These are phyloP conservation scores for Drymodes brunneopygia DNA, from an alignment of 2,113 vertebrate species.

Conservation along the genomic window DNA sequence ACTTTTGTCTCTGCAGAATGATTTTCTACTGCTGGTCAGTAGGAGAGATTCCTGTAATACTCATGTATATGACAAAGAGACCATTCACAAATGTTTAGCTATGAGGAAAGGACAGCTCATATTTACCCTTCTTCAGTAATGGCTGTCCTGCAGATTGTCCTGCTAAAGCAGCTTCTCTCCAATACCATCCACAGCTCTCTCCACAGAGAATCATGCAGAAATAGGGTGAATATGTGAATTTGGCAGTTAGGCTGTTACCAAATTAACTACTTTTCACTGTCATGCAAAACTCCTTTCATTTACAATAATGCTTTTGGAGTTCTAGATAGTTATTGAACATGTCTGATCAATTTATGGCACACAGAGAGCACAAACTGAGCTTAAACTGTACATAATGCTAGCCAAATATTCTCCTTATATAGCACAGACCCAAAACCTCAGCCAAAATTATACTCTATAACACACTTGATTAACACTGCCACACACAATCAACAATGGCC, in stretches of 20 bases:
- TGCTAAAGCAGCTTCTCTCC: not conserved
- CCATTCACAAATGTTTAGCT: not conserved
- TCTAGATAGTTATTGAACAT: not conserved
- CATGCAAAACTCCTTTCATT: not conserved
- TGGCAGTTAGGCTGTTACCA: not conserved
- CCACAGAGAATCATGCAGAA: not conserved
- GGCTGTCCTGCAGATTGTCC: not conserved
- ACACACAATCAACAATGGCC: not conserved
- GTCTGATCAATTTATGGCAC: not conserved
- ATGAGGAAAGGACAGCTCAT: not conserved
- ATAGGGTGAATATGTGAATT: not conserved
- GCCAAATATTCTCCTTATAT: not conserved
- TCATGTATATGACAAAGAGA: not conserved
- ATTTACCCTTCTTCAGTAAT: not conserved
- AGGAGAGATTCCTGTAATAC: not conserved
- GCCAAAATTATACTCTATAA: not conserved
- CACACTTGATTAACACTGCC: not conserved
- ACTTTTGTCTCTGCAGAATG: not conserved
- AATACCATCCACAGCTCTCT: not conserved
- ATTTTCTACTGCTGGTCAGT: not conserved
- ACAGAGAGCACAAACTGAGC: not conserved
- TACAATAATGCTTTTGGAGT: not conserved
- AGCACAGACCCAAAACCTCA: not conserved
- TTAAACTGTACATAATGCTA: not conserved
- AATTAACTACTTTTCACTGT: not conserved